Base-by-base conservation (phyloP, 2,113 vertebrate genomes). In the Myotis yumanensis region DNA sequence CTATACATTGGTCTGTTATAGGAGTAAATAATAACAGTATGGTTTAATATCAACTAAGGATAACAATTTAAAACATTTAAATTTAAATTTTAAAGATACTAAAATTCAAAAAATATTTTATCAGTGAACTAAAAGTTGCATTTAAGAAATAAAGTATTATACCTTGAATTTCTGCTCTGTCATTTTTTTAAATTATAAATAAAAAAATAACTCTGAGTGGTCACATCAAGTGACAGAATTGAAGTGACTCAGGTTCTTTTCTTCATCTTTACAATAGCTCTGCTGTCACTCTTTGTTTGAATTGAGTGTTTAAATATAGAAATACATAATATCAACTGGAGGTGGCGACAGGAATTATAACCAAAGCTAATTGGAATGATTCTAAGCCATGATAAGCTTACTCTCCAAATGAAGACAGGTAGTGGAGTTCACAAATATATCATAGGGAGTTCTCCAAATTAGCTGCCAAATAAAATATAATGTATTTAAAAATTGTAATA, bases 71-170 rank as follows among this genome's bases (percentile, higher is more conserved):
- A 51, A 76, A 22, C 22, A 46, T 75, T 91, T 94, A 18, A 77
- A 46, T 75, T 91, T 94, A 18, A 77, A 86, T 64, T 57, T 89
- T 52, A 91, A 96, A 69, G 15, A 51, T 35, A 64, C 40, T 93
- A 5, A 76, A 72, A n/a, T 51, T 43, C 11, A 73, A 85, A 68
- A 57, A 62, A 51, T 76, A 79, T 83, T 66, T 81, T 12, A 85
- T 48, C 57, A 48, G 1, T 51, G 18, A 66, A 72, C 3, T 91
- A 37, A 93, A 95, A 82, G 90, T 72, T 81, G 2, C 16, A 82
- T 15, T 90, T 96, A 35, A 10, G 15, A 32, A 76, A 59, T 15
- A 76, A 75, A 86, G 28, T 72, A 80, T 48, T 64, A 14, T 11
- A 35, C 5, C 16, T 86, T 89, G 11, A 30, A 76, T 77, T 93